Conservation (phyloP, 2,113 vertebrate genomes). For the Dipodomys ordii region DNA sequence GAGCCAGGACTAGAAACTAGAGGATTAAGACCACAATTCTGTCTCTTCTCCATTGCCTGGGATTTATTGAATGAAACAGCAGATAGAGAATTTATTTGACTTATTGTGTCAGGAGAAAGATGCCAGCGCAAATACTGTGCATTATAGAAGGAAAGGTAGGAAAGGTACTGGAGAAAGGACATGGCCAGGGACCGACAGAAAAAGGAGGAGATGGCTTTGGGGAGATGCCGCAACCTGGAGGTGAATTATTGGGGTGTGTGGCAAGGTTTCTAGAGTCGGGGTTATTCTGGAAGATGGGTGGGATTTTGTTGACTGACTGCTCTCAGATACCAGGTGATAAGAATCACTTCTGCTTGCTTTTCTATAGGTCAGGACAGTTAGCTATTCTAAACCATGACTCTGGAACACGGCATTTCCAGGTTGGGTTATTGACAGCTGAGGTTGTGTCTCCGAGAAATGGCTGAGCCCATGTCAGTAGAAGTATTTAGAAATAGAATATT, state of each 20-base stretch:
- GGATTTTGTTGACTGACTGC: background rate
- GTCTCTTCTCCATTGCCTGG: background rate
- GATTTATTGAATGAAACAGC: background rate
- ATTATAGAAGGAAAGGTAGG: background rate
- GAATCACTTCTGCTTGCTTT: background rate
- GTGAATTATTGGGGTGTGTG: fast-evolving
- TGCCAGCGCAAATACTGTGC: background rate
- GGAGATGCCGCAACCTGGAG: background rate
- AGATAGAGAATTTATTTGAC: background rate
- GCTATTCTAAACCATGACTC: background rate
- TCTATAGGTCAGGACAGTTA: background rate
- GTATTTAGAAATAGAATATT: background rate
- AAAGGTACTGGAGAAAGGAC: background rate
- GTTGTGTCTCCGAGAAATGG: background rate
- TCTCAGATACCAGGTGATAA: background rate
- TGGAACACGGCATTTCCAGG: background rate
- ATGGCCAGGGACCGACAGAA: background rate
- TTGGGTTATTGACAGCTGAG: background rate
- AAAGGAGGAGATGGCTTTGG: background rate
- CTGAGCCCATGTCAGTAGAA: background rate
- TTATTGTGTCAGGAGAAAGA: background rate
- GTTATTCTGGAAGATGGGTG: fast-evolving
- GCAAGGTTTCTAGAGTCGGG: background rate
- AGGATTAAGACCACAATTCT: background rate
- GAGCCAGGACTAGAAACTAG: background rate